Evolutionary conservation across 2,888 invertebrate genomes (phyloP).

Genomic region (Dichetophora obliterata): DNA sequence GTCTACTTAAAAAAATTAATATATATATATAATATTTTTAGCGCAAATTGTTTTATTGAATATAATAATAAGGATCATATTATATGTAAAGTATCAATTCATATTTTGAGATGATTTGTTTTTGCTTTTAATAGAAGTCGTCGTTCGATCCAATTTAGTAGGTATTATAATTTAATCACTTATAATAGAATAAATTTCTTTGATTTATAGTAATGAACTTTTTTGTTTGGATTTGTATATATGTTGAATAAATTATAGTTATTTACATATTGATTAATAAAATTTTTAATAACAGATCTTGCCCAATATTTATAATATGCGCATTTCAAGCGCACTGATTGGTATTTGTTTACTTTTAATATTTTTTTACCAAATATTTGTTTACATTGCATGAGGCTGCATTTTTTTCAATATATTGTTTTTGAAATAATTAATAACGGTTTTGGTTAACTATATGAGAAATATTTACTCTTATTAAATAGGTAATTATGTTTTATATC

Average conservation of each 20-base stretch:
- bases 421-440: background rate
- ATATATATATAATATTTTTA: background rate
- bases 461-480: constrained; percentile 29
- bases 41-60: background rate
- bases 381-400: background rate
- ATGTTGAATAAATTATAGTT: constrained; percentile 32
- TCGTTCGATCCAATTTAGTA: background rate
- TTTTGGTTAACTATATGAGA: constrained; percentile 11
- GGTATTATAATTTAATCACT: background rate
- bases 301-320: constrained; percentile 21
- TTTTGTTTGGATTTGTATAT: constrained; percentile 23
- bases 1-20: too few relatives aligned
- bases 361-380: constrained; percentile 8
- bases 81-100: background rate
- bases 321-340: constrained; percentile 3
- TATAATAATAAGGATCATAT: constrained; percentile 10
- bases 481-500: constrained; percentile 7
- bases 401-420: constrained; percentile 4
- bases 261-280: constrained; percentile 28
- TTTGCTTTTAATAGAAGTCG: background rate
- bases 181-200: constrained; percentile 12
- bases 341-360: background rate
- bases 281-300: constrained; percentile 26
- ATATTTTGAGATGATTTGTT: background rate
- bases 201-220: background rate